Evolutionary conservation across 2,113 vertebrate species (phyloP), one percentile per base, ranked within the genome.

Genomic region (Forbesichthys agassizii): DNA sequence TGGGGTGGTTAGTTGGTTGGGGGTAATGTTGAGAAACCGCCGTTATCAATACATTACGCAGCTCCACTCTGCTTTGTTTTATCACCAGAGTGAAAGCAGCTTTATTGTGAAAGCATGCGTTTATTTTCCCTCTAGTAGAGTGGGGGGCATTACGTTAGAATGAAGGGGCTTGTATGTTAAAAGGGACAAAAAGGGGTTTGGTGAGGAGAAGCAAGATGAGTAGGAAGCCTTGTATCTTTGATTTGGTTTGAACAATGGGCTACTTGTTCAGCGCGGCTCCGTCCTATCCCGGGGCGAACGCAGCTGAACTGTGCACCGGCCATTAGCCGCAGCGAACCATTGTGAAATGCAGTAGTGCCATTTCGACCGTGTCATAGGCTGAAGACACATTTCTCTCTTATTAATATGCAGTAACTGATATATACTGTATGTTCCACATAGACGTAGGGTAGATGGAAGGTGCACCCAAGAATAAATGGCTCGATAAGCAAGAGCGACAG

Each of bases 11-110:
- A 66, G 73, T 66, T 46, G 61, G 64, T 46, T 46, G 13, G 48
- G 18, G 51, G 61, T 57, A 54, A 46, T 68, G 69, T 52, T 48
- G 65, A 59, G 69, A 61, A 78, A 79, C 64, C 74, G 71, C 75
- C 77, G 80, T 77, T 80, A 77, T 84, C 72, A 79, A 85, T 85
- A 80, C 81, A 82, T 77, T 69, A 78, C 52, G 68, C 56, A 1
- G 7, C 11, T 81, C 16, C 46, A 69, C 68, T 48, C n/a, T 8
- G 73, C 74, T 64, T 66, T 63, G 16, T 7, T 64, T 46, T 3
- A 9, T 69, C 56, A 11, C 56, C 49, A 53, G 53, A 53, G 11
- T 46, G 77, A 78, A 83, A 75, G 49, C 69, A 73, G 68, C 57
- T 57, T 69, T 46, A 54, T 68, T 64, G 64, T 68, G 27, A 27